phyloP scores from a whole-genome alignment of 2,113 vertebrate genomes.

The Chaetorhynchus papuensis region DNA sequence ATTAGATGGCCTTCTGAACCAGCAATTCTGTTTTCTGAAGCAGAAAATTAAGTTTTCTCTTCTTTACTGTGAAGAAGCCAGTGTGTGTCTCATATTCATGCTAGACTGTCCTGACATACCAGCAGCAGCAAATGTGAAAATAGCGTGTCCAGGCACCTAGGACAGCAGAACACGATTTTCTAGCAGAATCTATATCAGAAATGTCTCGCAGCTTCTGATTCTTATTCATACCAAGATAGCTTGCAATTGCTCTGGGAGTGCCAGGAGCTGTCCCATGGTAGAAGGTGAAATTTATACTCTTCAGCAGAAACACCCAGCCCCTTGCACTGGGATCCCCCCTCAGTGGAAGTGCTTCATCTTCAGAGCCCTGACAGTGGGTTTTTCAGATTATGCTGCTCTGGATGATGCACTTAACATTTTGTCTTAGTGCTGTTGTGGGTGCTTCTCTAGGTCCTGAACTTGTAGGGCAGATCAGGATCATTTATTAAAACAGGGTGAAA shows the following conservation, averaged over 20 bases:
- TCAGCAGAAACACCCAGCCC: neutral
- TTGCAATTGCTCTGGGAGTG: neutral
- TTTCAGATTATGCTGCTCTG: neutral
- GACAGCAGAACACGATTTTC: neutral
- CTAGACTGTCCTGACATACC: neutral
- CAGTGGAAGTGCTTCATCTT: neutral
- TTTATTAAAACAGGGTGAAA: neutral
- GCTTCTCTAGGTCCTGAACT: neutral
- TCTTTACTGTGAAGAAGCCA: neutral
- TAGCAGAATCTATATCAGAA: neutral
- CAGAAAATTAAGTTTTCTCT: conserved; percentile 51
- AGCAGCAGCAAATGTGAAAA: neutral
- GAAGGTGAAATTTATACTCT: neutral
- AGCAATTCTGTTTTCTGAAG: conserved; percentile 46
- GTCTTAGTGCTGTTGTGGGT: neutral
- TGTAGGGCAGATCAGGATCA: neutral
- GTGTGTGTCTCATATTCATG: neutral
- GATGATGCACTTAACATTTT: neutral
- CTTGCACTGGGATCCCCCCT: neutral
- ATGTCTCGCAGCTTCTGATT: neutral
- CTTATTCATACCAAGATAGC: neutral
- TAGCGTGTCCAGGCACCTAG: neutral
- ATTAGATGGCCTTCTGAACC: conserved; percentile 21
- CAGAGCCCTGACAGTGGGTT: neutral
- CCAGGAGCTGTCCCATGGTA: neutral